A percentile compares a stretch with the other conserved stretches of the same genome.
Conservation (phyloP, 2,113 vertebrate genomes). For the Rattus rattus region DNA sequence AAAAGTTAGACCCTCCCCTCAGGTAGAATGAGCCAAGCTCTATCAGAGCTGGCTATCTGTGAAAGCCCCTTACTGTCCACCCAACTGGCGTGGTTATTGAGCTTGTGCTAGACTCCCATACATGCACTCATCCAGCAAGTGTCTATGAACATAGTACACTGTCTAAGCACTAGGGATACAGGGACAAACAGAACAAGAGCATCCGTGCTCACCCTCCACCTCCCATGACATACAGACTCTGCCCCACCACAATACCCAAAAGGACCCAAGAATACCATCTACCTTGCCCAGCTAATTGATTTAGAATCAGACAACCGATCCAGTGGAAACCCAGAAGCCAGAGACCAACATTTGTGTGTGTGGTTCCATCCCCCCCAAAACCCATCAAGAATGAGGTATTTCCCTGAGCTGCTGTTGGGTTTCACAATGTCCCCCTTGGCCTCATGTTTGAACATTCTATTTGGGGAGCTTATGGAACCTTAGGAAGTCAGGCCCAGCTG, state of each 20-base stretch:
- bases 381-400: not conserved
- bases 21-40: not conserved
- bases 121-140: not conserved
- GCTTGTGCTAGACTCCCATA: not conserved
- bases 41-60: constrained; percentile 24
- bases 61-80: not conserved
- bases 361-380: not conserved
- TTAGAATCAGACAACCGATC: not conserved
- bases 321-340: not conserved
- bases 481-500: not conserved
- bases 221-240: not conserved
- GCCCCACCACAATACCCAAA: not conserved
- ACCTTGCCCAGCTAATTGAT: not conserved
- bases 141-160: not conserved
- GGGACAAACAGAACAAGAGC: not conserved
- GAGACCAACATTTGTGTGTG: not conserved
- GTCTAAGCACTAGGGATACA: not conserved
- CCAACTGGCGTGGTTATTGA: not conserved
- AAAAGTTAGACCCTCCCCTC: not conserved
- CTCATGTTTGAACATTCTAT: not conserved
- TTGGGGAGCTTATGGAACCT: not conserved
- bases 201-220: not conserved
- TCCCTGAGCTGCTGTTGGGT: not conserved
- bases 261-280: not conserved
- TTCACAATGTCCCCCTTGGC: not conserved